Base-by-base conservation (phyloP, 2,888 invertebrate genomes). In the Laspeyria flexula region DNA sequence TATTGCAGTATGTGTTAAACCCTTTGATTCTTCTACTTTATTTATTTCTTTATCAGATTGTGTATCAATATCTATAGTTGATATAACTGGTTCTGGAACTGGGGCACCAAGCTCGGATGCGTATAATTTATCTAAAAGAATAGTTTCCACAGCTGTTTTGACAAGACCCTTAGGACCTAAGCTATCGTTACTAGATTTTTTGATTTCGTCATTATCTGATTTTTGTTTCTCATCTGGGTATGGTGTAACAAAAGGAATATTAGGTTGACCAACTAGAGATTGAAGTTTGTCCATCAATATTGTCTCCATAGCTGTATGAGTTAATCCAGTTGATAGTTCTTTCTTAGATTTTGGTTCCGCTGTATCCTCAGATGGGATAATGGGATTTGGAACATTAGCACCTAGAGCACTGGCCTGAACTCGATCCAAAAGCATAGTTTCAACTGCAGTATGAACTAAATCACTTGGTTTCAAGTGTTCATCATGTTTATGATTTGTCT, bases 401-500 rank as follows among this genome's bases (percentile, higher is more conserved):
- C 50, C 57, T 18, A 57, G 47, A 11, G 65, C 59, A 34, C 61
- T 55, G 9, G 63, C 31, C 29, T 72, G 60, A 0, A 64, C 65
- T 52, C 49, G 66, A 3, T 73, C 68, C 35, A 73, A 47, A 12
- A 70, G 55, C 51, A 70, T 67, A 16, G 71, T 70, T 55, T 73
- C 65, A 6, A 70, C 34, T 0, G 68, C 73, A 23, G 70, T 71
- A 46, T 79, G 72, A 11, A 74, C 50, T 7, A 76, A 56, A 7
- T 77, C 65, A 39, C 52, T 55, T 15, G 64, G 35, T 21, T 62
- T 59, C n/a, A 45, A 16, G 3, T 59, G 44, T 3, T 60, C 40
- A 35, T 47, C 51, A 13, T 43, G 54, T 43, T 50, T 58, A 30
- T 46, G 44, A 44, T 56, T 43, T 42, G 41, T 43, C 11, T 65